phyloP scores from a whole-genome alignment of 2,888 invertebrate genomes.

The Phoenoteleia sp. region DNA sequence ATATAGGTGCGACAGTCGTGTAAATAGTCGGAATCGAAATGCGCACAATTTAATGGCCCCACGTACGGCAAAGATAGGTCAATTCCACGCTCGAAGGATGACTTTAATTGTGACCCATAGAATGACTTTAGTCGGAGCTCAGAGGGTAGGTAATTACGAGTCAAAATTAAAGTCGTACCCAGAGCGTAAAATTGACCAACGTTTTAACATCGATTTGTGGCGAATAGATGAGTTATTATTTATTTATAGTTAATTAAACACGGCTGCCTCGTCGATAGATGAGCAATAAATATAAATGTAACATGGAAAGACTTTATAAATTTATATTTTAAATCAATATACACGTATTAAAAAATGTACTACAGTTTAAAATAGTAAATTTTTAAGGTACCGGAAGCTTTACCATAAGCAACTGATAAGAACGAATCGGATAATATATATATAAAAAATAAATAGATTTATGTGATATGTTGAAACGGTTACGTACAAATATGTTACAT shows the following conservation, averaged over 20 bases:
- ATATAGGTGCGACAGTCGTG: background rate
- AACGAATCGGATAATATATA: too few relatives aligned
- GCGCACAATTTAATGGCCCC: background rate
- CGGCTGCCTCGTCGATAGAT: background rate
- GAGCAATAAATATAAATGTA: too few relatives aligned
- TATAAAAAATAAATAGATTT: too few relatives aligned
- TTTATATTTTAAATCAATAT: too few relatives aligned
- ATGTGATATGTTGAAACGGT: too few relatives aligned
- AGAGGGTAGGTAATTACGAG: slow-evolving; percentile 11
- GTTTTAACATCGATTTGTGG: slow-evolving; percentile 18
- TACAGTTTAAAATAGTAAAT: too few relatives aligned
- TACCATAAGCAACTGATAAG: too few relatives aligned
- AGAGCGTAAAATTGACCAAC: background rate
- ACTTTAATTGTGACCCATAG: slow-evolving; percentile 12
- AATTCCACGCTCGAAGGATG: slow-evolving; percentile 8
- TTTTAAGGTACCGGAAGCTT: too few relatives aligned
- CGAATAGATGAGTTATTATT: slow-evolving; percentile 10
- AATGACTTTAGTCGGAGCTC: slow-evolving; percentile 19
- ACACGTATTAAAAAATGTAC: too few relatives aligned
- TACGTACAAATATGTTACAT: too few relatives aligned
- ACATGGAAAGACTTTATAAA: too few relatives aligned
- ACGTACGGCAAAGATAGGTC: background rate
- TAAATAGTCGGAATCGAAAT: background rate
- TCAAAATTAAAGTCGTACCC: slow-evolving; percentile 25
- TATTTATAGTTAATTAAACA: background rate